Evolutionary conservation across 1,140 invertebrate genomes (phyloP).

Genomic region (Lepidostoma basale): DNA sequence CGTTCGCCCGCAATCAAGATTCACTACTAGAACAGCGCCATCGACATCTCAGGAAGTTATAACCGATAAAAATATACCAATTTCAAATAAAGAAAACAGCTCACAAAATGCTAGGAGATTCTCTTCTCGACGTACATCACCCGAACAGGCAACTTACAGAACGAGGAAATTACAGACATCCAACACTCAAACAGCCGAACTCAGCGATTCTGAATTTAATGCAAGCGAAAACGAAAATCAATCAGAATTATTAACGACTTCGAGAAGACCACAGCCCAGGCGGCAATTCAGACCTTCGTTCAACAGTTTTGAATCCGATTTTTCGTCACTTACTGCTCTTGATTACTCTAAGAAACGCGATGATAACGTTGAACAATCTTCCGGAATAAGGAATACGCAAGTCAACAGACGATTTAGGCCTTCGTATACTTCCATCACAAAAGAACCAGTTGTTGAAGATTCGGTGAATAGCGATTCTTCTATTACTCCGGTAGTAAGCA

Average conservation of each 20-base stretch:
- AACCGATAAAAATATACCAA: too few relatives aligned
- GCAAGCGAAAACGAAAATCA: slow-evolving; percentile 32
- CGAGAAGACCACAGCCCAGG: slow-evolving; percentile 25
- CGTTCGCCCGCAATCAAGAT: slow-evolving; percentile 31
- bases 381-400: slow-evolving; percentile 34
- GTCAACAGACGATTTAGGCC: slow-evolving; percentile 38
- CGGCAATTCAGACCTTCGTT: slow-evolving; percentile 46
- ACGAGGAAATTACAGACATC: slow-evolving; percentile 21
- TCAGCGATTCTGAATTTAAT: slow-evolving; percentile 29
- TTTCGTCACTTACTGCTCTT: slow-evolving; percentile 53
- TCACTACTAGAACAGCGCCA: slow-evolving; percentile 16
- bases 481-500: slow-evolving; percentile 9
- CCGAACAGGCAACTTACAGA: slow-evolving; percentile 14
- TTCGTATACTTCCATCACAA: slow-evolving; percentile 32
- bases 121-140: background rate
- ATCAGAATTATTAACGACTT: slow-evolving; percentile 32
- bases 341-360: slow-evolving; percentile 45
- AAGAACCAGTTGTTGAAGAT: slow-evolving; percentile 33
- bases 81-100: background rate
- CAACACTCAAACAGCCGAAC: background rate
- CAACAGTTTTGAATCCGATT: slow-evolving; percentile 49
- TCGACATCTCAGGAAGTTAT: too few relatives aligned
- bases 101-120: background rate
- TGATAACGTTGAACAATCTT: slow-evolving; percentile 21
- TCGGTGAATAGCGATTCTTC: slow-evolving; percentile 33